Percentiles rank a stretch among this genome's conserved stretches.
Conservation (phyloP, 2,113 vertebrate species). For the Nettapus auritus region DNA sequence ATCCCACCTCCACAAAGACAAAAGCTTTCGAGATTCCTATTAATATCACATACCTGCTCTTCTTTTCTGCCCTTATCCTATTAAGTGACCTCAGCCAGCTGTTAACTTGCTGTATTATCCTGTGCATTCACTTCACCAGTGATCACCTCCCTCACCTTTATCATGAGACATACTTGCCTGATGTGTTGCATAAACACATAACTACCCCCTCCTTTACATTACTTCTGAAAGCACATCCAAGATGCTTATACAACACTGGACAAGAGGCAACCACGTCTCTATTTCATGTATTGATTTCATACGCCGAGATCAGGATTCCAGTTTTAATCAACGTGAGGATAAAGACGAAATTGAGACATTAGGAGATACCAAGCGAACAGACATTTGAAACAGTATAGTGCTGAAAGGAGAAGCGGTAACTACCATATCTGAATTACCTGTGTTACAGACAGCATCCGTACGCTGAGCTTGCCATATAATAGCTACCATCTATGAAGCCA, state of each 20-base stretch:
- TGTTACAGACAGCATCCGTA: neutral
- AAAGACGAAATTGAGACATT: conserved; percentile 19
- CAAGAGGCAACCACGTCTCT: neutral
- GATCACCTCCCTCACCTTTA: neutral
- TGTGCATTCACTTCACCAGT: neutral
- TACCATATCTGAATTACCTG: neutral
- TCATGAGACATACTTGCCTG: accelerated
- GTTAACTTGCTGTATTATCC: neutral
- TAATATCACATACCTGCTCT: neutral
- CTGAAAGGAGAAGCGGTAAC: neutral
- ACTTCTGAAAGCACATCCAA: neutral
- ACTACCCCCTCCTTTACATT: neutral
- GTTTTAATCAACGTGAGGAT: neutral
- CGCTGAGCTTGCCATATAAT: neutral
- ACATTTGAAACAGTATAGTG: neutral
- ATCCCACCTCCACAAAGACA: neutral
- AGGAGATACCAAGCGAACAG: neutral
- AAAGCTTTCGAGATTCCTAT: neutral
- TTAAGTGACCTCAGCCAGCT: neutral
- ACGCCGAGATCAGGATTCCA: neutral
- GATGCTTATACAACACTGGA: neutral
- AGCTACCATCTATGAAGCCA: neutral
- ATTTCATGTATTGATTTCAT: conserved; percentile 50
- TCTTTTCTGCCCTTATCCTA: neutral
- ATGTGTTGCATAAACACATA: neutral